phyloP scores from a whole-genome alignment of 2,797 vertebrate genomes.

The Tangara arthus region DNA sequence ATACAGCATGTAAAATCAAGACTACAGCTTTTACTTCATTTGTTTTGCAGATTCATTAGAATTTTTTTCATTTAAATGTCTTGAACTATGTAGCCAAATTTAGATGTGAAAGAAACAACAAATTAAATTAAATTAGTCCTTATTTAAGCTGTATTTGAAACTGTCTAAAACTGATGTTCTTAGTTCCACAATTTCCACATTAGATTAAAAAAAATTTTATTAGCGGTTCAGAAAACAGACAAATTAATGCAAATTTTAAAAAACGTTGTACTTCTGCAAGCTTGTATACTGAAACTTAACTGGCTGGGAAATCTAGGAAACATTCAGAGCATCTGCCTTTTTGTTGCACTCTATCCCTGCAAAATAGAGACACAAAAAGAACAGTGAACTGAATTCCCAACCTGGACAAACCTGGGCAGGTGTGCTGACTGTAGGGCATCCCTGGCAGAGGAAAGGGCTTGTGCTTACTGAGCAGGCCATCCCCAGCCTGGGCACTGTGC shows the following conservation, averaged over 20 bases:
- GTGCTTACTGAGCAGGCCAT: background rate
- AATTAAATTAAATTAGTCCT: slow-evolving; percentile 65
- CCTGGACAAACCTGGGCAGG: background rate
- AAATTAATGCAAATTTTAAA: background rate
- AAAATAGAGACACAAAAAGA: background rate
- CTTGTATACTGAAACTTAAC: background rate
- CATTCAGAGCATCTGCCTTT: background rate
- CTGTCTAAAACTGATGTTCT: slow-evolving; percentile 15
- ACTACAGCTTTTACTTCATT: slow-evolving; percentile 54
- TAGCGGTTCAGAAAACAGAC: background rate
- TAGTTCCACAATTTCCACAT: slow-evolving; percentile 44
- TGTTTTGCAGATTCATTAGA: slow-evolving; percentile 60
- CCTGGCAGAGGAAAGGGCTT: fast-evolving
- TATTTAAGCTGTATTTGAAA: slow-evolving; percentile 60
- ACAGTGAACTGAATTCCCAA: background rate
- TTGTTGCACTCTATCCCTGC: background rate
- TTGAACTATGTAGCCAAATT: slow-evolving; percentile 53
- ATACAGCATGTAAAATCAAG: slow-evolving; percentile 57
- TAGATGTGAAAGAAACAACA: slow-evolving; percentile 54
- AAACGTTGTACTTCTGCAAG: background rate
- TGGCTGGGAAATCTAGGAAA: background rate
- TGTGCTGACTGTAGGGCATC: background rate
- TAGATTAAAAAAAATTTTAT: background rate
- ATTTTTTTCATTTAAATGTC: slow-evolving; percentile 49
- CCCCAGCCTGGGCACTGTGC: background rate